Evolutionary conservation across 2,888 invertebrate species (phyloP), one percentile per base, ranked within the genome.

Genomic region (Myopa testacea): DNA sequence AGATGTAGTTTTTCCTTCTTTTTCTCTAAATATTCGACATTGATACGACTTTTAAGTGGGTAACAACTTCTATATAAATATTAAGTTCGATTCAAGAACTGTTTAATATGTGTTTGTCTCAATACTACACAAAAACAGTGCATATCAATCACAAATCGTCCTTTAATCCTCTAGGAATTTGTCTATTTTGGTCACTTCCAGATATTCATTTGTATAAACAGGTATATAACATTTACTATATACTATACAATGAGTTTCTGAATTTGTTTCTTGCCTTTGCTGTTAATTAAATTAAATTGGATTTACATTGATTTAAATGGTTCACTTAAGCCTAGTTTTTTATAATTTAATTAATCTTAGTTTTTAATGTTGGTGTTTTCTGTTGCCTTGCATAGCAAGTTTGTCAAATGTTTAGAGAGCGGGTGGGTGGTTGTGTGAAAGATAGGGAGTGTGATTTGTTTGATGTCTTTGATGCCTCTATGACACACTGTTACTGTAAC

Each of bases 331-430:
- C 12, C 6, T 45, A 45, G 45, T 45, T 45, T 45, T 45, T 60
- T 67, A 63, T 52, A 63, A 16, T 72, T 45, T 78, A 78, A 75
- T 79, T 82, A 45, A 45, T 45, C 40, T 45, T 45, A 45, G 45
- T 45, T 1, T 45, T 45, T 10, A 45, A 45, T 45, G 55, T 55
- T 55, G 55, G 14, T 55, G 55, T 55, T 82, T 83, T 86, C 78
- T 84, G 82, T 83, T 86, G 85, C 86, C 83, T 84, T 85, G 84
- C 82, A 80, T 81, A 84, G 85, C 87, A 85, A 86, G 85, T 85
- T 87, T 85, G 86, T 86, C 85, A 84, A 81, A 80, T 79, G 45
- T 45, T 45, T 45, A 10, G 45, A 6, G 45, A 45, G 52, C 72
- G 38, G 52, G 68, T 73, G 37, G 50, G 14, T 50, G 68, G 75